Conservation (phyloP, 2,888 invertebrate species). For the Trimorus sp. region DNA sequence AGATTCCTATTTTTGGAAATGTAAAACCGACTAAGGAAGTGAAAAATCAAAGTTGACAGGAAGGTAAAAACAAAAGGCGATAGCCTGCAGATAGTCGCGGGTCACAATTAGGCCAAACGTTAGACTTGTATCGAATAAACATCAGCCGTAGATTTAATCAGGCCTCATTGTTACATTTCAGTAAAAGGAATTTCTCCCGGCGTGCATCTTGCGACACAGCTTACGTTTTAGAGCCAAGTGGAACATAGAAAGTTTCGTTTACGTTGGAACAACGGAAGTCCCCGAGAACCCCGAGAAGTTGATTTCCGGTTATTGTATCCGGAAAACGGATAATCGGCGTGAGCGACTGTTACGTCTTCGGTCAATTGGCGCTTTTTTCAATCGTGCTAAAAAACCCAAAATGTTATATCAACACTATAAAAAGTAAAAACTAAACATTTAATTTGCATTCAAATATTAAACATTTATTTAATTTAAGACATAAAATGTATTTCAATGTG, state of each 20-base stretch:
- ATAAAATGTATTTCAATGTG: too few relatives aligned
- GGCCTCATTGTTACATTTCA: slow-evolving; percentile 61
- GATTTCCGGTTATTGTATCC: slow-evolving; percentile 57
- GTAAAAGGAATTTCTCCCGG: slow-evolving; percentile 61
- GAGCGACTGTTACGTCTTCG: neutral
- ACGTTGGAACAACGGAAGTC: slow-evolving; percentile 48
- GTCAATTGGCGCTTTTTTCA: too few relatives aligned
- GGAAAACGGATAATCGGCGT: slow-evolving; percentile 14
- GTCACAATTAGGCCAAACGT: slow-evolving; percentile 42
- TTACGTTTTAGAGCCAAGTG: slow-evolving; percentile 60
- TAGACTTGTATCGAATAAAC: slow-evolving; percentile 50
- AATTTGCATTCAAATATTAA: neutral
- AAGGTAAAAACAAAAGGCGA: slow-evolving; percentile 23
- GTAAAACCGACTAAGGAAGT: too few relatives aligned
- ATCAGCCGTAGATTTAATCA: slow-evolving; percentile 56
- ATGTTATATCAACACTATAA: too few relatives aligned
- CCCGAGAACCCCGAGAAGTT: slow-evolving; percentile 25
- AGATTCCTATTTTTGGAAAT: neutral
- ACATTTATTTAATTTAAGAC: neutral
- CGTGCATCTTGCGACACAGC: slow-evolving; percentile 56
- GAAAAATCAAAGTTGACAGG: too few relatives aligned
- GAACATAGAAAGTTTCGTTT: slow-evolving; percentile 63
- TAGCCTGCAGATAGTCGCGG: slow-evolving; percentile 35
- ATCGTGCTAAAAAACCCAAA: too few relatives aligned
- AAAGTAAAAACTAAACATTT: too few relatives aligned